These are phyloP conservation scores for Drosophila mojavensis DNA, from an alignment of 1,140 invertebrate species.

Conservation along the genomic window DNA sequence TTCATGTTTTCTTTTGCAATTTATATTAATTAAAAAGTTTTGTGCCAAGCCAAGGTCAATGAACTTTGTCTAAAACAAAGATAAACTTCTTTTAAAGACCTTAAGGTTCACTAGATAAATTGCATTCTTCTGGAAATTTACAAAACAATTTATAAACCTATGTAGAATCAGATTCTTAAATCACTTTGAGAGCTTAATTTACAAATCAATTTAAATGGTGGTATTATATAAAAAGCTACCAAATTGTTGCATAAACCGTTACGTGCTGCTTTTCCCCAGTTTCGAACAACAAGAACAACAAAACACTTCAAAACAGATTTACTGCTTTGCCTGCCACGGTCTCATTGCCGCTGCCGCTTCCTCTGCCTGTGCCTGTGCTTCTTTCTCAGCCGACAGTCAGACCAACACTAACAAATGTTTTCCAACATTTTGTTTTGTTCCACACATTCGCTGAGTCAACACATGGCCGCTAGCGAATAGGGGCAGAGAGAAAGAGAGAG, in stretches of 20 bases:
- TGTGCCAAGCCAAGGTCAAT: conserved; percentile 48
- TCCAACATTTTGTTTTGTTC: conserved; percentile 75
- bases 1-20: conserved; percentile 33
- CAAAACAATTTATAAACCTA: too few relatives aligned
- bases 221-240: conserved; percentile 63
- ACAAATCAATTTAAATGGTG: conserved; percentile 50
- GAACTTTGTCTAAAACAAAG: conserved; percentile 28
- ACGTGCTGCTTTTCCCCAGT: conserved; percentile 36
- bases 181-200: conserved; percentile 3
- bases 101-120: background rate
- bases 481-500: conserved; percentile 6
- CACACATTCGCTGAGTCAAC: conserved; percentile 58
- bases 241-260: conserved; percentile 73
- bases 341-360: background rate
- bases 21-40: conserved; percentile 73
- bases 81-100: background rate
- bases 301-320: conserved; percentile 27
- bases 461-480: conserved; percentile 38
- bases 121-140: background rate
- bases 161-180: too few relatives aligned
- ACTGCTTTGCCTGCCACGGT: conserved; percentile 5
- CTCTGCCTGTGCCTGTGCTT: conserved; percentile 2
- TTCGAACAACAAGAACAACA: background rate
- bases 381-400: background rate
- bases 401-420: conserved; percentile 46